Evolutionary conservation across 2,797 vertebrate genomes (phyloP), one percentile per base, ranked within the genome.

Genomic region (Scolopax rusticola): DNA sequence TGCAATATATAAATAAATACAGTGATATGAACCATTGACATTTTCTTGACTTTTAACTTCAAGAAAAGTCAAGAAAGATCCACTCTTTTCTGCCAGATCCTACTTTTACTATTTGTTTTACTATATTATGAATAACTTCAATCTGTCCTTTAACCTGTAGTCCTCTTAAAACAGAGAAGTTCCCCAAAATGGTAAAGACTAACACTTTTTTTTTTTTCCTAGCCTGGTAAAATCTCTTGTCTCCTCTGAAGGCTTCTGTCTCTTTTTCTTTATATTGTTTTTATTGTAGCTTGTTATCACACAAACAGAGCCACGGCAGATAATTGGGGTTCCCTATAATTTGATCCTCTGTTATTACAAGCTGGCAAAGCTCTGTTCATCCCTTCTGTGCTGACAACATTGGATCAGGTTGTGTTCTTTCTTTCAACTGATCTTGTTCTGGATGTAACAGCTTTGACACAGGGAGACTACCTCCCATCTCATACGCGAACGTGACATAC

Each of bases 21-120:
- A 76, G 54, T 74, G 7, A 60, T 56, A 12, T 64, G 48, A 79
- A 71, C 28, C 76, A 19, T 2, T 76, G 83, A 77, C 32, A 59
- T 82, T 75, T 82, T 87, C 63, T 80, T 79, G 18, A 71, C 61
- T 70, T 36, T 64, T 65, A 76, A 33, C 77, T 74, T 74, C 30
- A 90, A 54, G 43, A 70, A 71, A 78, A 87, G 40, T 60, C 15
- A 59, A 70, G 70, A 91, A 76, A 82, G 11, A 20, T 77, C 15
- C 18, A 50, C 11, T 67, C 18, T 82, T 88, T 82, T 30, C 50
- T 87, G 16, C 5, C 71, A 71, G 25, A 74, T 61, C 28, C 48
- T 76, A 41, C 8, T 15, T 51, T 57, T 83, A 33, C 32, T 8
- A 12, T n/a, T 57, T 54, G 8, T 79, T 89, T 82, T 77, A 45